Conservation (phyloP, 2,888 invertebrate species). For the Apocheima hispidaria region DNA sequence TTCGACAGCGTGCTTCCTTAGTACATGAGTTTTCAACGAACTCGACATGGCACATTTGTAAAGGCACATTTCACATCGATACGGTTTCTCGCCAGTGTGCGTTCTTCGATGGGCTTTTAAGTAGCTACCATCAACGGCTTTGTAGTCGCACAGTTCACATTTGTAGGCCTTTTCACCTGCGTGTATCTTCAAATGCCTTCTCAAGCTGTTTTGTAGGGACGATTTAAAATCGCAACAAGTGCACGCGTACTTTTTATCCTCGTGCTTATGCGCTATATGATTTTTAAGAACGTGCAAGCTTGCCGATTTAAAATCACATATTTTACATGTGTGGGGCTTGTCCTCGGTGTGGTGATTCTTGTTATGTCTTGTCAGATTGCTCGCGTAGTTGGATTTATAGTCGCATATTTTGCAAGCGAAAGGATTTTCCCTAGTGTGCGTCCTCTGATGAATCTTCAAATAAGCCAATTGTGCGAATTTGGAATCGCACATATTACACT, state of each 20-base stretch:
- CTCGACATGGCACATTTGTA: not conserved
- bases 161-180: not conserved
- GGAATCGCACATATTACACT: conserved; percentile 23
- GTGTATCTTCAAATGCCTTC: not conserved
- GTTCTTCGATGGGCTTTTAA: conserved; percentile 9
- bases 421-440: conserved; percentile 19
- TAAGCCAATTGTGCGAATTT: not conserved
- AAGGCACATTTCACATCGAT: conserved; percentile 25
- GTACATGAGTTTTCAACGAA: not conserved
- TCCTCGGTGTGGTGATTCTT: not conserved
- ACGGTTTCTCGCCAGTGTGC: conserved; percentile 34
- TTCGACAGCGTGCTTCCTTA: not conserved
- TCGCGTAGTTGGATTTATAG: not conserved
- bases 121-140: not conserved
- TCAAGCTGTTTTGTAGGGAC: not conserved
- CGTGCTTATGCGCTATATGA: not conserved
- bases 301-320: not conserved
- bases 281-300: not conserved
- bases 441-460: conserved; percentile 19
- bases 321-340: not conserved
- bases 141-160: conserved; percentile 8
- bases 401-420: conserved; percentile 28
- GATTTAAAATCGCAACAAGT: not conserved
- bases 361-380: not conserved
- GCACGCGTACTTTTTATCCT: not conserved